phyloP scores from a whole-genome alignment of 2,113 vertebrate species.

The Semicossyphus pulcher region DNA sequence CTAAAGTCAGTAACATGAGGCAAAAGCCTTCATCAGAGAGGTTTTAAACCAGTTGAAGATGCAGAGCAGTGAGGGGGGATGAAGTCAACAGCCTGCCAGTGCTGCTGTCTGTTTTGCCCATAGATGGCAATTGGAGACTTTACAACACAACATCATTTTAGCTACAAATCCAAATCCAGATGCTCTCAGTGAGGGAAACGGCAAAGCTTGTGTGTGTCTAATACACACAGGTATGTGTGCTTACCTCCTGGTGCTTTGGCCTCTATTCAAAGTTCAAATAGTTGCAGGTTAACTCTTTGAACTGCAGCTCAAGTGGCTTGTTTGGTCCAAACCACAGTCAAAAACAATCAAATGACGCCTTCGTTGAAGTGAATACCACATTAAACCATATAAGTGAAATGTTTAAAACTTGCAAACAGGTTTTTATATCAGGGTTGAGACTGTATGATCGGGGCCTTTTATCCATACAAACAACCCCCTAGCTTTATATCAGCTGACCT shows the following conservation, averaged over 20 bases:
- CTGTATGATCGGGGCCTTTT: too few relatives aligned
- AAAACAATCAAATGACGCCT: neutral
- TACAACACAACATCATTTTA: slow-evolving; percentile 49
- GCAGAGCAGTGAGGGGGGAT: neutral
- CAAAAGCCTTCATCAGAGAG: neutral
- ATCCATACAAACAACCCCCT: too few relatives aligned
- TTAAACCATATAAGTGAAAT: neutral
- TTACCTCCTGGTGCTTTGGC: neutral
- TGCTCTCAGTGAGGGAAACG: slow-evolving; percentile 21
- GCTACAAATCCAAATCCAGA: slow-evolving; percentile 36
- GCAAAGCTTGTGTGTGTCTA: neutral
- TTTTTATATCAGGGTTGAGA: too few relatives aligned
- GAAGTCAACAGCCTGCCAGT: slow-evolving; percentile 17
- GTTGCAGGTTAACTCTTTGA: neutral
- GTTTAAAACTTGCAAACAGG: too few relatives aligned
- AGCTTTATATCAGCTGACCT: too few relatives aligned
- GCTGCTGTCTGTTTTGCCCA: slow-evolving; percentile 46
- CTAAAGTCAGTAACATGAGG: too few relatives aligned
- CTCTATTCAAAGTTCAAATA: neutral
- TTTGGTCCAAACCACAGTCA: too few relatives aligned
- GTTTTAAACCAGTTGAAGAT: slow-evolving; percentile 8
- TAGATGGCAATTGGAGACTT: slow-evolving; percentile 54
- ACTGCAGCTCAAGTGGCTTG: neutral
- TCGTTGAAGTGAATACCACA: neutral
- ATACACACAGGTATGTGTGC: slow-evolving; percentile 3